Base-by-base conservation (phyloP, 2,113 vertebrate species). In the Paradoxurus hermaphroditus region DNA sequence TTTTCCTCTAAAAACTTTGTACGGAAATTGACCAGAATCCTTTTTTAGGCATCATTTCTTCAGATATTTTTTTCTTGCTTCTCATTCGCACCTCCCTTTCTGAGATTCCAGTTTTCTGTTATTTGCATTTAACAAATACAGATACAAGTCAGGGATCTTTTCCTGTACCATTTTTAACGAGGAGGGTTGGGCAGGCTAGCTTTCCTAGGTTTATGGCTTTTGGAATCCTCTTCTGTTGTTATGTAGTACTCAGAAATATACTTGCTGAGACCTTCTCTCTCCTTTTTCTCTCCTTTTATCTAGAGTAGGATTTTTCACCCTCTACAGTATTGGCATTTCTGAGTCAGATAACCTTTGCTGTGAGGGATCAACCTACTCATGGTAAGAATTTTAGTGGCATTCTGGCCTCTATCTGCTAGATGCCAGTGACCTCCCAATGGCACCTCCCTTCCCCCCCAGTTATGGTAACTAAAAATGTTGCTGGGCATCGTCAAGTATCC, bases 1-100 rank as follows among this genome's bases (percentile, higher is more conserved):
- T 94, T 96, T 89, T 85, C 62, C 81, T 81, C 29, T 1, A 65
- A 81, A 89, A 94, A 70, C 81, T 75, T 86, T 78, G 34, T 94
- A 13, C 41, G 68, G 23, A 29, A 93, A 63, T 88, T 78, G 39
- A 90, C 81, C 51, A 62, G 39, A 88, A 51, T 84, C 23, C 5
- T 53, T 41, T 92, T 92, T 72, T 23, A 89, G 78, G 31, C 9
- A 9, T 88, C 88, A 88, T 62, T 75, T 81, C 23, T 90, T 72
- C 65, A 78, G n/a, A 36, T 90, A 29, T 31, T 65, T 90, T 90
- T 44, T 85, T 94, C 34, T 94, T 8, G 41, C 21, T 36, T 81
- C 41, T 34, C 31, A 82, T 89, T 68, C 46, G 56, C n/a, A 89
- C 29, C 73, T 49, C 19, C 86, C 51, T 90, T 87, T 87, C 36